These are phyloP conservation scores for Caretta caretta DNA, from an alignment of 2,113 vertebrate species.

Conservation along the genomic window DNA sequence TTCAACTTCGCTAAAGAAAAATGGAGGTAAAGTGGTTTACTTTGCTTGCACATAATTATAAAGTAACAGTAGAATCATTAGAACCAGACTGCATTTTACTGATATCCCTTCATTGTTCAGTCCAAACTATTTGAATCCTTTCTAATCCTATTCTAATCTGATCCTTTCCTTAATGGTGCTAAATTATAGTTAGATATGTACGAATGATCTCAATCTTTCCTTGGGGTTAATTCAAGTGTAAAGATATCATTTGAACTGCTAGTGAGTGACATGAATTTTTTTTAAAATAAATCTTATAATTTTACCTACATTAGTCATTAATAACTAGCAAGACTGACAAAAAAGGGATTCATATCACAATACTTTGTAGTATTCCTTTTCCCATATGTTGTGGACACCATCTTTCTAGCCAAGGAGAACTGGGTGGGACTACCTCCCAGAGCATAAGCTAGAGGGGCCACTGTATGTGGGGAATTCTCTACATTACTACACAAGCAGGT, in stretches of 20 bases:
- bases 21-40: constrained; percentile 9
- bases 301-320: neutral
- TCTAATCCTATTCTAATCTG: neutral
- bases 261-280: constrained; percentile 1
- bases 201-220: constrained; percentile 50
- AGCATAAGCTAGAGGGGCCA: neutral
- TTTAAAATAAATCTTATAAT: constrained; percentile 30
- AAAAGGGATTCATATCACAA: neutral
- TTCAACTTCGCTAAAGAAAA: neutral
- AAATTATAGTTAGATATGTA: constrained; percentile 53
- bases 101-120: constrained; percentile 56
- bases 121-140: constrained; percentile 54
- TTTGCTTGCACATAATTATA: constrained; percentile 34
- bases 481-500: neutral
- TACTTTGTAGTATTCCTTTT: neutral
- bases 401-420: neutral
- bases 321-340: neutral
- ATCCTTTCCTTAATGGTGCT: constrained; percentile 39
- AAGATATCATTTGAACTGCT: constrained; percentile 27
- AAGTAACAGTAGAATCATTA: constrained; percentile 40
- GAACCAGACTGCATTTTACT: constrained; percentile 52
- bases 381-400: neutral
- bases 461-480: neutral
- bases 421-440: neutral
- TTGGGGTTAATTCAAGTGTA: constrained; percentile 20